Conservation (phyloP, 2,113 vertebrate genomes). For the Pygoscelis adeliae region DNA sequence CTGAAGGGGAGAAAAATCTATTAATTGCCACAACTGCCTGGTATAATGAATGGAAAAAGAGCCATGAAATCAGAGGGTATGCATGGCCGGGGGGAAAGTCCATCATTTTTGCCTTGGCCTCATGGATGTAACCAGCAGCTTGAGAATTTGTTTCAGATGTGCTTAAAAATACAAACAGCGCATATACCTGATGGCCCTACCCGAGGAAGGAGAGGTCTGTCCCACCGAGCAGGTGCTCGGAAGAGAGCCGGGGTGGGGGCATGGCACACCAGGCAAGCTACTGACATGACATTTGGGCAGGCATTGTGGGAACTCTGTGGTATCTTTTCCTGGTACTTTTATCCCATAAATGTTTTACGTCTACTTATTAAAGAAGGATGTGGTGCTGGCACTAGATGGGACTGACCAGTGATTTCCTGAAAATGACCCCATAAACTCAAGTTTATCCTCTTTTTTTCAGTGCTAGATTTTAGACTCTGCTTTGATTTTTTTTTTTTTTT, state of each 20-base stretch:
- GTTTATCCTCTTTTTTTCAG: neutral
- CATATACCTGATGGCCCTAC: neutral
- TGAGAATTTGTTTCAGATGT: neutral
- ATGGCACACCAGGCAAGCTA: accelerated
- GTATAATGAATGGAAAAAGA: neutral
- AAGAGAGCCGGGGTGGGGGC: neutral
- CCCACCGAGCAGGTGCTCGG: accelerated
- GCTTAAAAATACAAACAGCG: neutral
- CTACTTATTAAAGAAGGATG: neutral
- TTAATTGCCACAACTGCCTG: neutral
- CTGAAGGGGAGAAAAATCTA: neutral
- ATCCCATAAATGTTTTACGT: neutral
- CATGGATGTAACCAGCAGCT: neutral
- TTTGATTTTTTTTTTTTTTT: neutral
- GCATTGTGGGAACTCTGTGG: accelerated
- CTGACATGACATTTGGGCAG: neutral
- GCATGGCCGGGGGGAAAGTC: accelerated
- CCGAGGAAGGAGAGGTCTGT: neutral
- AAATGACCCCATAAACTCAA: neutral
- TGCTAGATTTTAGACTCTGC: neutral
- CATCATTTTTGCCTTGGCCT: neutral
- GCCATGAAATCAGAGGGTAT: neutral
- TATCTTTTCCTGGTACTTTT: neutral
- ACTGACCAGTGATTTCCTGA: neutral
- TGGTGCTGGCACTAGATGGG: neutral